Evolutionary conservation across 64 coral and sea anemone species (phyloP).

Genomic region (Pocillopora verrucosa): DNA sequence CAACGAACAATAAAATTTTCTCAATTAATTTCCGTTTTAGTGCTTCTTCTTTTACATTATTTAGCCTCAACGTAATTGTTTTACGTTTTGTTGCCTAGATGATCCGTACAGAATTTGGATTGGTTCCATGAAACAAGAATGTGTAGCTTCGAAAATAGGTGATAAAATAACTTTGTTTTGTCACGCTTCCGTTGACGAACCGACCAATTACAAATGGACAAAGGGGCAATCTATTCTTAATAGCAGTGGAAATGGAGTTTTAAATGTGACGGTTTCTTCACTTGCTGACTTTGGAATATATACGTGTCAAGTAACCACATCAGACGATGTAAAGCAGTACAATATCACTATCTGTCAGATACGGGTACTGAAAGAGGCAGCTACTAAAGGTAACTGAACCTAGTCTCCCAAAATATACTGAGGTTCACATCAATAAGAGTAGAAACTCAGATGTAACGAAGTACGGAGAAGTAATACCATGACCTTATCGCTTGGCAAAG

Average conservation of each 20-base stretch:
- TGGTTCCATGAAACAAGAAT: background rate
- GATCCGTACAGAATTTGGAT: background rate
- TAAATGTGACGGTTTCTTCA: slow-evolving; percentile 17
- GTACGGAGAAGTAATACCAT: no score
- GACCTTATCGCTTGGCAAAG: no score
- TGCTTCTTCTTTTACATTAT: background rate
- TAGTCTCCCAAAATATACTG: no score
- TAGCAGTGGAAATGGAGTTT: background rate
- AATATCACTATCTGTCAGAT: slow-evolving; percentile 21
- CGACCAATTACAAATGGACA: background rate
- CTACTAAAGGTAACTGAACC: background rate
- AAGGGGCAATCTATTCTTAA: background rate
- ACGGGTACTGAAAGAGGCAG: background rate
- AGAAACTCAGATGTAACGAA: no score
- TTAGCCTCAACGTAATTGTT: background rate
- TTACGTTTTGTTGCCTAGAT: background rate
- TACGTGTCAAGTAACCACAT: slow-evolving; percentile 2
- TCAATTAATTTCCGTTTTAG: background rate
- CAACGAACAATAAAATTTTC: background rate
- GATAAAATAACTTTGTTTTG: slow-evolving; percentile 17
- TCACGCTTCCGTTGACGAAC: background rate
- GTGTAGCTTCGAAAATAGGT: slow-evolving; percentile 8
- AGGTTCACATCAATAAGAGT: no score
- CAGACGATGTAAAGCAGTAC: background rate
- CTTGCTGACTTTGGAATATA: slow-evolving; percentile 16